phyloP scores from a whole-genome alignment of 2,888 invertebrate species.

The Halocaridina rubra region DNA sequence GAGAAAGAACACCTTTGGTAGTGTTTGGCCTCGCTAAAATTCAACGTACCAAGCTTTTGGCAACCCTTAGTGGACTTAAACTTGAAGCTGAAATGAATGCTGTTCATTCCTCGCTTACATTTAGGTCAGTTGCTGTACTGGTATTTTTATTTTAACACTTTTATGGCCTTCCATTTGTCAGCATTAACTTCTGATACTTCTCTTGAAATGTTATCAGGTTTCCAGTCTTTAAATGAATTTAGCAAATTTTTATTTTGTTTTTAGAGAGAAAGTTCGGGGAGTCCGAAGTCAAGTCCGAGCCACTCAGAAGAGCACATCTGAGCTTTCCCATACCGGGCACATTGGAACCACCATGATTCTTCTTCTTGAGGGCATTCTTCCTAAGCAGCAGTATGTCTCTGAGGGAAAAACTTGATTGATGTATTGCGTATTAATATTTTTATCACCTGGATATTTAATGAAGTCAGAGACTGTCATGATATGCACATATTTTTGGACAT shows the following conservation, averaged over 20 bases:
- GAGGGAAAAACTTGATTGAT: no score
- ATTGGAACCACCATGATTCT: constrained; percentile 93
- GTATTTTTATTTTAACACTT: no score
- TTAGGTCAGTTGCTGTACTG: constrained; percentile 75
- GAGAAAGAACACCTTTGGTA: constrained; percentile 66
- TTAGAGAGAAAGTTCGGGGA: constrained; percentile 56
- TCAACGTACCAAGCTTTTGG: constrained; percentile 85
- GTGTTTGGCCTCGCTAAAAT: constrained; percentile 91
- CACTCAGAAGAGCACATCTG: constrained; percentile 48
- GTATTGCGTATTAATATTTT: no score
- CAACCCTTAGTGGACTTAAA: constrained; percentile 92
- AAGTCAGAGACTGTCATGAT: no score
- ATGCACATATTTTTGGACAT: no score
- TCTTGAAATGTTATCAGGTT: no score
- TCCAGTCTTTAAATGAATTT: no score
- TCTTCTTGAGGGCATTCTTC: constrained; percentile 88
- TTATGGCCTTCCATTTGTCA: no score
- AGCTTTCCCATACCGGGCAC: constrained; percentile 82
- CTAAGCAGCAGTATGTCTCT: constrained; percentile 85
- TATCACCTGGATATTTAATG: no score
- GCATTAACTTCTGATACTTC: no score
- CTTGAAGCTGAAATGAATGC: constrained; percentile 94
- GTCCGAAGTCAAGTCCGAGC: constrained; percentile 1
- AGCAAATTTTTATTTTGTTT: neutral
- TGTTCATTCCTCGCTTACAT: constrained; percentile 89